These are phyloP conservation scores for Leuctra nigra DNA, from an alignment of 2,888 invertebrate species.

Conservation along the genomic window DNA sequence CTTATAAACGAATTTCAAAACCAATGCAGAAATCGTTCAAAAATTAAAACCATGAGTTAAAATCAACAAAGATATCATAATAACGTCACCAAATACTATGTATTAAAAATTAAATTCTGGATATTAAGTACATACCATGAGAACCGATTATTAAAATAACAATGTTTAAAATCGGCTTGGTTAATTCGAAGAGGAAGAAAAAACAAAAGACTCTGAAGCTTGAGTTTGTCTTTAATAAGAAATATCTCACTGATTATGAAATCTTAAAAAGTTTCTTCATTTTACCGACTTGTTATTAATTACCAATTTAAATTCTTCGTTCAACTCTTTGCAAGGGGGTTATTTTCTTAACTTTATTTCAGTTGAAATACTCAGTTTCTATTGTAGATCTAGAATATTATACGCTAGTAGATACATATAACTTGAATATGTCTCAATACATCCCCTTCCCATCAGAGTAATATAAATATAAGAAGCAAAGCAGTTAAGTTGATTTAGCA, in stretches of 20 bases:
- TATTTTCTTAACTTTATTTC: slow-evolving; percentile 18
- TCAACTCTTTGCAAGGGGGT: slow-evolving; percentile 21
- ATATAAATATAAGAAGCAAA: slow-evolving; percentile 22
- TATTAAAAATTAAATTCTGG: too few relatives aligned
- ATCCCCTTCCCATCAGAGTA: slow-evolving; percentile 7
- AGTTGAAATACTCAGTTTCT: slow-evolving; percentile 14
- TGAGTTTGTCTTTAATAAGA: too few relatives aligned
- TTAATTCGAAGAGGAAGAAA: too few relatives aligned
- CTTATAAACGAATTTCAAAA: too few relatives aligned
- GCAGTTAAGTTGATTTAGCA: slow-evolving; percentile 43
- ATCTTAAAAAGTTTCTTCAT: slow-evolving; percentile 23
- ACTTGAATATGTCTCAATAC: slow-evolving; percentile 11
- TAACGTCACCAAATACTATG: too few relatives aligned
- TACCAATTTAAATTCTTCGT: slow-evolving; percentile 27
- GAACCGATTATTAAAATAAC: too few relatives aligned
- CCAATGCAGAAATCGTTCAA: too few relatives aligned
- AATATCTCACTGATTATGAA: slow-evolving; percentile 13
- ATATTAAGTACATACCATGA: too few relatives aligned
- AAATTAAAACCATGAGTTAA: too few relatives aligned
- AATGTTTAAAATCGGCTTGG: too few relatives aligned
- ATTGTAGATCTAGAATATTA: slow-evolving; percentile 5
- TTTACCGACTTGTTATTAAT: slow-evolving; percentile 27
- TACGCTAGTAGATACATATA: too few relatives aligned
- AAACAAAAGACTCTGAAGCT: slow-evolving; percentile 4
- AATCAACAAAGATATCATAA: too few relatives aligned